These are phyloP conservation scores for Drepana falcataria DNA, from an alignment of 2,888 invertebrate species.

Conservation along the genomic window DNA sequence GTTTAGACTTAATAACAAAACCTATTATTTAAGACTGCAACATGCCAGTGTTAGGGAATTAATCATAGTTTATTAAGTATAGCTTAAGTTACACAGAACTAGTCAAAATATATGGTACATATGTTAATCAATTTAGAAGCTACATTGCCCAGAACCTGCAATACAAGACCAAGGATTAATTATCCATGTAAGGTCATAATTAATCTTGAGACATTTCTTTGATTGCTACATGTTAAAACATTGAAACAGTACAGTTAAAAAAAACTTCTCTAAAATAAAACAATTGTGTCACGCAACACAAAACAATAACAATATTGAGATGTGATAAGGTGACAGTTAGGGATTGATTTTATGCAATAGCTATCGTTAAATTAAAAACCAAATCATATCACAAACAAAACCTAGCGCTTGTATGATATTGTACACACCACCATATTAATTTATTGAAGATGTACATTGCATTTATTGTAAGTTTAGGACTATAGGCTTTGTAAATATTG, in stretches of 20 bases:
- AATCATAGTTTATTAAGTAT: conserved; percentile 51
- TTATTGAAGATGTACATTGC: conserved; percentile 76
- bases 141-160: conserved; percentile 51
- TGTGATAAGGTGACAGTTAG: conserved; percentile 43
- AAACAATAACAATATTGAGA: too few species aligned
- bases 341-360: conserved; percentile 55
- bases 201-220: too few species aligned
- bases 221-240: too few species aligned
- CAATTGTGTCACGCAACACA: too few species aligned
- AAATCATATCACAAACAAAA: conserved; percentile 66
- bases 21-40: conserved; percentile 54
- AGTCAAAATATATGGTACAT: conserved; percentile 62
- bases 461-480: conserved; percentile 73
- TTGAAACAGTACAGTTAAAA: too few species aligned
- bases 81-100: conserved; percentile 65
- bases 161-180: too few species aligned
- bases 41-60: conserved; percentile 66
- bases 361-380: conserved; percentile 66
- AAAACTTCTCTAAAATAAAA: too few species aligned
- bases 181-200: too few species aligned
- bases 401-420: conserved; percentile 75
- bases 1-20: neutral
- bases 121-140: conserved; percentile 42
- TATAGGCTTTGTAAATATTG: conserved; percentile 79
- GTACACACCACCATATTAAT: conserved; percentile 74